These are phyloP conservation scores for Gasteruption jaculator DNA, from an alignment of 2,888 invertebrate genomes.

Conservation along the genomic window DNA sequence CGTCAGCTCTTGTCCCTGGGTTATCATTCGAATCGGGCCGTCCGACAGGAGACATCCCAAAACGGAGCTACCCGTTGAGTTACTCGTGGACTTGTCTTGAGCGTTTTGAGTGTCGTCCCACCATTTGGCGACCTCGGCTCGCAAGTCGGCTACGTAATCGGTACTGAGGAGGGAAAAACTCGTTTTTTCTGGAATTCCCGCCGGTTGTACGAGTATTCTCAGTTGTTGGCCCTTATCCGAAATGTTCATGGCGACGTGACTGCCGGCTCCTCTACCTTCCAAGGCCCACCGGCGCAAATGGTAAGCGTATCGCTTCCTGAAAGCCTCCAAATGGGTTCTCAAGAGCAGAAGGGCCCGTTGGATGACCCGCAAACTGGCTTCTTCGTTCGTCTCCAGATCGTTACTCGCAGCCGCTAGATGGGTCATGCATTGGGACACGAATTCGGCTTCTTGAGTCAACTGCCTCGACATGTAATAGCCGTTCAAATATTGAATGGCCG, in stretches of 20 bases:
- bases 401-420: constrained; percentile 80
- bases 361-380: constrained; percentile 81
- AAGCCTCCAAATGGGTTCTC: constrained; percentile 91
- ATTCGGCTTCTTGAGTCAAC: constrained; percentile 86
- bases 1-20: constrained; percentile 88
- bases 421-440: constrained; percentile 90
- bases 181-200: constrained; percentile 81
- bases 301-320: constrained; percentile 81
- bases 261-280: constrained; percentile 73
- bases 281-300: constrained; percentile 86
- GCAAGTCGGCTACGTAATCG: constrained; percentile 87
- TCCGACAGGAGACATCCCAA: constrained; percentile 70
- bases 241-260: constrained; percentile 67
- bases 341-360: constrained; percentile 83
- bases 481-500: constrained; percentile 91
- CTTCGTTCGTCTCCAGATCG: constrained; percentile 60
- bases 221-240: constrained; percentile 63
- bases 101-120: constrained; percentile 64
- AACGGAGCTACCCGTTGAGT: constrained; percentile 52
- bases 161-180: constrained; percentile 74
- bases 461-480: constrained; percentile 92
- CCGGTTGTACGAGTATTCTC: constrained; percentile 81
- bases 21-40: constrained; percentile 87
- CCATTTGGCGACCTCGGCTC: constrained; percentile 95
- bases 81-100: constrained; percentile 31